A percentile compares a stretch with the other conserved stretches of the same genome.
Conservation (phyloP, 1,140 invertebrate species). For the Platorchestia sp. region DNA sequence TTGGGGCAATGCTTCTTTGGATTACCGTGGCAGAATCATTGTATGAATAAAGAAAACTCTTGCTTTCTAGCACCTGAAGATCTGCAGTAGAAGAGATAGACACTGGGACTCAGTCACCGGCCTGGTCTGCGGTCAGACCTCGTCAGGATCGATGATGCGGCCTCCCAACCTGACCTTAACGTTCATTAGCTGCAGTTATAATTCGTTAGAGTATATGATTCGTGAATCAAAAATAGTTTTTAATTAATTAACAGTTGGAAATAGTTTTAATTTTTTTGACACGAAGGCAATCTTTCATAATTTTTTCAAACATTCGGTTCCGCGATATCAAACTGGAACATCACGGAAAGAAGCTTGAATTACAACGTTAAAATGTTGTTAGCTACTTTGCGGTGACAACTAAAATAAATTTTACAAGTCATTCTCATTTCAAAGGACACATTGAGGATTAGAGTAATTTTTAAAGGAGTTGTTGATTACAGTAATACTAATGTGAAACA, state of each 20-base stretch:
- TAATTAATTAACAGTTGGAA: no score
- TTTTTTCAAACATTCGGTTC: not conserved
- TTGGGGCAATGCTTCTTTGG: no score
- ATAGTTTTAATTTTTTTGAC: not conserved
- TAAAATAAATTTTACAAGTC: not conserved
- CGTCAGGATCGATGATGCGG: not conserved
- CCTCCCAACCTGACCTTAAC: not conserved
- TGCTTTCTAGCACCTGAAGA: no score
- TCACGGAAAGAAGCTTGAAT: not conserved
- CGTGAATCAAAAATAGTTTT: not conserved
- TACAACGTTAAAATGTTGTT: not conserved
- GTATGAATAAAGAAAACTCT: no score
- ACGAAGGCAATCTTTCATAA: not conserved
- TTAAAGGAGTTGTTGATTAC: no score
- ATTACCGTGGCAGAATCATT: no score
- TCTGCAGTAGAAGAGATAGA: no score
- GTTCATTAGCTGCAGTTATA: not conserved
- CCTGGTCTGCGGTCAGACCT: not conserved
- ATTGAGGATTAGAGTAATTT: no score
- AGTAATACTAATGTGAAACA: no score
- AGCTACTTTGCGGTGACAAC: not conserved
- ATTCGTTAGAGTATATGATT: not conserved
- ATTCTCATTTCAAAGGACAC: no score
- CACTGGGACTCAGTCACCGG: no score
- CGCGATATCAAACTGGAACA: not conserved